Percentiles rank a stretch among this genome's conserved stretches.
These are phyloP conservation scores for Myathropa florea DNA, from an alignment of 2,888 invertebrate genomes.

Conservation along the genomic window DNA sequence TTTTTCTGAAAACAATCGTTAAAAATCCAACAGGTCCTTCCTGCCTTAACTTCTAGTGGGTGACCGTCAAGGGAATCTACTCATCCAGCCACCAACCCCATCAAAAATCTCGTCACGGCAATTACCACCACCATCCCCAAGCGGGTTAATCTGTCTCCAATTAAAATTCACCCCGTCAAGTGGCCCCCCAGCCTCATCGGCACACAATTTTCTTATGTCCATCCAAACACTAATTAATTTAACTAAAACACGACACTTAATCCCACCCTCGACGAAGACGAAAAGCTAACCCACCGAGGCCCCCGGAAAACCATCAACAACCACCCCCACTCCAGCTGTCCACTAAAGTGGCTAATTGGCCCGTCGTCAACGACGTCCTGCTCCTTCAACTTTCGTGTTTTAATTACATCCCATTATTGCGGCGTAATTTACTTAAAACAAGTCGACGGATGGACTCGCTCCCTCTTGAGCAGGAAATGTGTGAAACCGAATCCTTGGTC, in stretches of 20 bases:
- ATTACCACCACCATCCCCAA: background rate
- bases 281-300: background rate
- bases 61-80: too few relatives aligned
- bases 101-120: background rate
- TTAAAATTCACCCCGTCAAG: background rate
- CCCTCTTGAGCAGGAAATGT: constrained; percentile 10
- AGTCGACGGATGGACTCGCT: constrained; percentile 19
- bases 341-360: constrained; percentile 68
- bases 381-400: background rate
- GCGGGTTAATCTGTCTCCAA: background rate
- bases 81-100: too few relatives aligned
- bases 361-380: constrained; percentile 57
- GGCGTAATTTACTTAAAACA: constrained; percentile 64
- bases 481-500: constrained; percentile 64
- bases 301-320: too few relatives aligned
- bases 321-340: constrained; percentile 9
- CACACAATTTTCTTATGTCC: background rate
- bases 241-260: constrained; percentile 53
- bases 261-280: background rate
- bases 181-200: background rate
- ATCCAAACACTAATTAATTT: constrained; percentile 54
- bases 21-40: too few relatives aligned
- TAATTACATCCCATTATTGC: constrained; percentile 64
- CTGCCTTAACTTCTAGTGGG: too few relatives aligned
- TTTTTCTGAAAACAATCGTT: too few relatives aligned